Conservation (phyloP, 2,888 invertebrate genomes). For the Fragum fragum region DNA sequence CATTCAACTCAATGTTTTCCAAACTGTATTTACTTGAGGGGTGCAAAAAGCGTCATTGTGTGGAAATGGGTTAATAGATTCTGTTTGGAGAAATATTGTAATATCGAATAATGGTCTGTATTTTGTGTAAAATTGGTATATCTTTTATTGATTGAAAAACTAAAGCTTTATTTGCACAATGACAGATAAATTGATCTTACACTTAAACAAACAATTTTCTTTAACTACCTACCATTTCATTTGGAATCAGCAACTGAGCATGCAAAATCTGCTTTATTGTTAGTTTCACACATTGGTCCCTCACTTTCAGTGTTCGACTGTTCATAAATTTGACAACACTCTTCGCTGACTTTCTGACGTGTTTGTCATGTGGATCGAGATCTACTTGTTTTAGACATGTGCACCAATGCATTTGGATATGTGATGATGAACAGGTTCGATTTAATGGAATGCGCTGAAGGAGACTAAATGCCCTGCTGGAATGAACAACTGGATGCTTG, state of each 20-base stretch:
- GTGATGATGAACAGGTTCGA: constrained; percentile 80
- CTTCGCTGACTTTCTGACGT: constrained; percentile 70
- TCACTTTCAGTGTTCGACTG: constrained; percentile 58
- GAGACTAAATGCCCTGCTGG: constrained; percentile 78
- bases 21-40: too few species aligned
- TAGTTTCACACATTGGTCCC: constrained; percentile 70
- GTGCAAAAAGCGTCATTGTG: too few species aligned
- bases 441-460: constrained; percentile 77
- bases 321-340: constrained; percentile 74
- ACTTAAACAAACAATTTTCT: too few species aligned
- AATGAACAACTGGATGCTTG: background rate
- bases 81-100: too few species aligned
- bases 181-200: too few species aligned
- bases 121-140: too few species aligned
- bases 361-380: constrained; percentile 63
- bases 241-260: constrained; percentile 75
- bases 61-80: too few species aligned
- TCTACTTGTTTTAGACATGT: constrained; percentile 78
- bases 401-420: constrained; percentile 83
- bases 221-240: constrained; percentile 77
- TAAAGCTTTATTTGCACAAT: too few species aligned
- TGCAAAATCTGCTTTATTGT: constrained; percentile 57
- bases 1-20: too few species aligned
- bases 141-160: too few species aligned
- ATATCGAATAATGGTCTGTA: too few species aligned